Conservation (phyloP, 2,113 vertebrate genomes). For the Tursiops truncatus region DNA sequence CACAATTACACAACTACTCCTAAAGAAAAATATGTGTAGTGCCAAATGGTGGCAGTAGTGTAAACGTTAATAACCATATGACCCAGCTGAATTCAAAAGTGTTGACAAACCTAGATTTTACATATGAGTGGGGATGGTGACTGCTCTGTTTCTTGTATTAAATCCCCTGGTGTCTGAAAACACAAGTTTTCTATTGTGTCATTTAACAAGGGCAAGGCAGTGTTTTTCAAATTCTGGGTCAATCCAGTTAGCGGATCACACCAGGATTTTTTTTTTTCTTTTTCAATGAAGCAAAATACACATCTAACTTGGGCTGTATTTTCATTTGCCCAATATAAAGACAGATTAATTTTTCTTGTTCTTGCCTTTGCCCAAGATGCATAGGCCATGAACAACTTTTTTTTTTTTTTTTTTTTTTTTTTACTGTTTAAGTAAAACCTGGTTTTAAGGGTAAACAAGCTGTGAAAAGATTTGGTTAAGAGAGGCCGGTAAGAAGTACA, state of each 20-base stretch:
- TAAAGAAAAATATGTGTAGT: neutral
- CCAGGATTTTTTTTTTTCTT: neutral
- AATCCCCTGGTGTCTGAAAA: neutral
- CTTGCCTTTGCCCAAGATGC: neutral
- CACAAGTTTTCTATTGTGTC: neutral
- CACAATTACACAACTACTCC: neutral
- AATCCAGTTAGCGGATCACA: neutral
- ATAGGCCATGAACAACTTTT: neutral
- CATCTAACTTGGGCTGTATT: neutral
- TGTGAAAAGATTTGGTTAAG: neutral
- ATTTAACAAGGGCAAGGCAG: neutral
- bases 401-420: neutral
- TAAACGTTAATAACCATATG: neutral
- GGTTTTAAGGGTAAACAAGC: neutral
- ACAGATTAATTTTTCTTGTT: neutral
- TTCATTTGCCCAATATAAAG: neutral
- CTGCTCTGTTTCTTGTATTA: neutral
- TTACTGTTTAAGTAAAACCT: neutral
- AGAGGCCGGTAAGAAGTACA: neutral
- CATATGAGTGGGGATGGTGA: neutral
- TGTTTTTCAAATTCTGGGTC: neutral
- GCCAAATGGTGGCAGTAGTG: fast-evolving
- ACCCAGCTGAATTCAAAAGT: neutral
- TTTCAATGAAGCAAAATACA: neutral
- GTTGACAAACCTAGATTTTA: neutral